A percentile compares a stretch with the other conserved stretches of the same genome.
These are phyloP conservation scores for Daubentonia madagascariensis DNA, from an alignment of 2,113 vertebrate species.

Conservation along the genomic window DNA sequence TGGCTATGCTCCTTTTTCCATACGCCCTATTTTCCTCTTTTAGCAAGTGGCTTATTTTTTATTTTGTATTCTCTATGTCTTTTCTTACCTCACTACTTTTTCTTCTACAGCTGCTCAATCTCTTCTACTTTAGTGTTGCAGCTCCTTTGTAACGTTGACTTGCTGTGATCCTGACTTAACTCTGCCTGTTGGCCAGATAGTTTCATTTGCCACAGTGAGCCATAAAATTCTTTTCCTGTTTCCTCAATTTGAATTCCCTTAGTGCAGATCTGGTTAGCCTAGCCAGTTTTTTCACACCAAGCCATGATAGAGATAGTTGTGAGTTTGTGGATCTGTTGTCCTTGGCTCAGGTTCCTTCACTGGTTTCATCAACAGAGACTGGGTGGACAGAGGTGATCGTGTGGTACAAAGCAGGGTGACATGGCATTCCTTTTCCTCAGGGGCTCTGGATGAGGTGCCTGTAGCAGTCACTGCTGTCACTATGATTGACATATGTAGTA, in stretches of 20 bases:
- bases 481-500: neutral
- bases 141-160: neutral
- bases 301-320: neutral
- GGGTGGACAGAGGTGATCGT: neutral
- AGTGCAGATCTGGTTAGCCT: neutral
- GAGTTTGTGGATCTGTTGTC: neutral
- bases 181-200: neutral
- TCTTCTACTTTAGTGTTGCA: neutral
- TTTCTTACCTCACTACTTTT: neutral
- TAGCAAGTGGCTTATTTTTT: neutral
- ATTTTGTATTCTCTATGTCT: neutral
- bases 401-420: neutral
- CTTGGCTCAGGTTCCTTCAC: neutral
- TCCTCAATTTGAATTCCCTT: neutral
- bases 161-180: neutral
- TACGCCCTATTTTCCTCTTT: neutral
- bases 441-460: neutral
- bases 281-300: neutral
- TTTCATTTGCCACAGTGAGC: neutral
- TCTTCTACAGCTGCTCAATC: neutral
- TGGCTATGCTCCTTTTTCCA: neutral
- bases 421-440: neutral
- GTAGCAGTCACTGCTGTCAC: neutral
- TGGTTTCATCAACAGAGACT: neutral
- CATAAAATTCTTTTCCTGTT: neutral